Conservation (phyloP, 2,888 invertebrate species). For the Cordylochernes scorpioides region DNA sequence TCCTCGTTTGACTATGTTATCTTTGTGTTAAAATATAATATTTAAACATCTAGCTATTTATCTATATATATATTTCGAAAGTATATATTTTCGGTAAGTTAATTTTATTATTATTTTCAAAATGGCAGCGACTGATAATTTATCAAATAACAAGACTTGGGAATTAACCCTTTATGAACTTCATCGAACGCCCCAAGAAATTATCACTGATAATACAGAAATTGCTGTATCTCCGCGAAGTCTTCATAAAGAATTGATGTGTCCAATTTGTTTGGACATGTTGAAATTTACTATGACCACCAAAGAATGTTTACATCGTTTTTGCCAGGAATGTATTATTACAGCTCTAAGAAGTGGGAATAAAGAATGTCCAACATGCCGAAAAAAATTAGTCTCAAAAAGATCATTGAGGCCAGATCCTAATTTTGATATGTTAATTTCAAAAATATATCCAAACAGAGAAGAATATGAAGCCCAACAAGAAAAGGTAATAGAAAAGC, state of each 20-base stretch:
- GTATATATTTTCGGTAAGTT: too few species aligned
- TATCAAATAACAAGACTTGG: slow-evolving; percentile 37
- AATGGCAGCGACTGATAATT: slow-evolving; percentile 10
- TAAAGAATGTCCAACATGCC: slow-evolving; percentile 95
- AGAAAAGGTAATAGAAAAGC: slow-evolving; percentile 61
- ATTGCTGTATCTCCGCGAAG: slow-evolving; percentile 28
- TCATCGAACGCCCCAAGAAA: slow-evolving; percentile 79
- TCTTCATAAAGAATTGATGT: slow-evolving; percentile 49
- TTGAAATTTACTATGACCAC: slow-evolving; percentile 94
- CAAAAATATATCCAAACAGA: slow-evolving; percentile 85
- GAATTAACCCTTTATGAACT: slow-evolving; percentile 84
- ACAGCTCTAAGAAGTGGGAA: slow-evolving; percentile 89
- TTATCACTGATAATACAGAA: slow-evolving; percentile 81
- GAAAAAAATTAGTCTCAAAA: slow-evolving; percentile 91
- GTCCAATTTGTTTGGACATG: slow-evolving; percentile 96
- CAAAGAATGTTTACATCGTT: slow-evolving; percentile 92
- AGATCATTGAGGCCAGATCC: slow-evolving; percentile 84
- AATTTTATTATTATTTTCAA: slow-evolving; percentile 1
- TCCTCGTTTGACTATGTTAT: too few species aligned
- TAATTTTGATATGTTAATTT: slow-evolving; percentile 85
- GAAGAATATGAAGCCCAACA: slow-evolving; percentile 92
- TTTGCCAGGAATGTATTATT: slow-evolving; percentile 94
- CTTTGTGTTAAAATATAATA: too few species aligned
- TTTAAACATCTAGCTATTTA: too few species aligned
- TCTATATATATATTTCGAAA: too few species aligned